Evolutionary conservation across 2,113 vertebrate genomes (phyloP), one percentile per base, ranked within the genome.

Genomic region (Petrocephalus zakoni): DNA sequence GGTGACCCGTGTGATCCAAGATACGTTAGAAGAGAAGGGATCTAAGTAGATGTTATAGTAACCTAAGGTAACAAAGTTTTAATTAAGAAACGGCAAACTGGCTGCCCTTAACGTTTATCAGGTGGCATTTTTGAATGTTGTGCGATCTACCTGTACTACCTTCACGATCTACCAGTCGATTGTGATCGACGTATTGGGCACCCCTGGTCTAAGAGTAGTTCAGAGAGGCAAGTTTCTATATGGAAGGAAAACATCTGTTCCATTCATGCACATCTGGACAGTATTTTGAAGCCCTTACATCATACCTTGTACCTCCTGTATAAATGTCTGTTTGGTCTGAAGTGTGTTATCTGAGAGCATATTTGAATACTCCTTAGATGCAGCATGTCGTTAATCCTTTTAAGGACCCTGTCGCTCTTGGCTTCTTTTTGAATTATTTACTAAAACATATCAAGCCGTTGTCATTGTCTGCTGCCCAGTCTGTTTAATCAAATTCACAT

Each of bases 231-330:
- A 19, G 34, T 42, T 78, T 78, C 72, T 42, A 78, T 78, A 6
- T 29, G 34, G 34, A 42, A 78, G 34, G 37, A 42, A 78, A 34
- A 78, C 72, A 78, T 78, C 72, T 78, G 72, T 78, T 78, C 72
- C 72, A 19, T 78, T 78, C 72, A 78, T 78, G 72, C 72, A 78
- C 72, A 78, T 78, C 72, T 78, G 72, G 72, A 78, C 72, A 42
- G 34, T 78, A 42, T 78, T 42, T 13, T 19, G 29, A 78, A 78
- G 29, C 29, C 34, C 5, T 78, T 78, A 78, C 72, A 42, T 78
- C 72, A 78, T 42, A 78, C 34, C 72, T 78, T 17, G 72, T 78
- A 37, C 34, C 72, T 37, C 34, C 34, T 13, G 4, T 78, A 42
- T 78, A 78, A 78, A 78, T 78, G 72, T 72, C 68, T 78, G 72